Evolutionary conservation across 2,888 invertebrate species (phyloP), one percentile per base, ranked within the genome.

Genomic region (Argyresthia goedartella): DNA sequence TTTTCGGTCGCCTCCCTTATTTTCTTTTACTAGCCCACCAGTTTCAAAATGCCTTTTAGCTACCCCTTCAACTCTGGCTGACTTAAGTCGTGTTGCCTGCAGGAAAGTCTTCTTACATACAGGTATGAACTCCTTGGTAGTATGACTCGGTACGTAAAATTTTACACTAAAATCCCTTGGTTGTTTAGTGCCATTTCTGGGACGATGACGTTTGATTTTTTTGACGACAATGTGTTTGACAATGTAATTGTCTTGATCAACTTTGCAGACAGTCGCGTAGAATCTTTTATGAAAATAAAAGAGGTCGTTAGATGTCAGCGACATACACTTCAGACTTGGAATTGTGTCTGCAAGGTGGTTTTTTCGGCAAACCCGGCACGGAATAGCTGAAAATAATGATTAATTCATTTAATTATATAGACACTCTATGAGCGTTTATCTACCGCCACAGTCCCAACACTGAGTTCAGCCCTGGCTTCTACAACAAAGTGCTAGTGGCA

Each of bases 1-100:
- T 46, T 55, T 56, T 16, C 53, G 52, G 36, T 54, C 50, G 41
- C 52, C 52, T 43, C 56, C 53, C 52, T 51, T 43, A 25, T 51
- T 54, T 49, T 54, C 53, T 14, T 35, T 36, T n/a, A 54, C 56
- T 36, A 54, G 14, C 33, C 45, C n/a, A 49, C 55, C 57, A 53
- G 42, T 50, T 46, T 53, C 44, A 39, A 14, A 55, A 45, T 52
- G 49, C 33, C 56, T 51, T 53, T 53, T 54, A 14, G 53, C 25
- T 16, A 57, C 54, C 10, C 55, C 56, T 43, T 57, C 15, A 11
- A 57, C 45, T 47, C 55, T 34, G 35, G 16, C 35, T 50, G 49
- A 42, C 33, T 55, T 53, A 13, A 53, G 25, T 47, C 52, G 44
- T 44, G 47, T 36, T 35, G 48, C 44, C 25, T 45, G 46, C 35